Base-by-base conservation (phyloP, 2,888 invertebrate genomes). In the Trichogramma dendrolimi region DNA sequence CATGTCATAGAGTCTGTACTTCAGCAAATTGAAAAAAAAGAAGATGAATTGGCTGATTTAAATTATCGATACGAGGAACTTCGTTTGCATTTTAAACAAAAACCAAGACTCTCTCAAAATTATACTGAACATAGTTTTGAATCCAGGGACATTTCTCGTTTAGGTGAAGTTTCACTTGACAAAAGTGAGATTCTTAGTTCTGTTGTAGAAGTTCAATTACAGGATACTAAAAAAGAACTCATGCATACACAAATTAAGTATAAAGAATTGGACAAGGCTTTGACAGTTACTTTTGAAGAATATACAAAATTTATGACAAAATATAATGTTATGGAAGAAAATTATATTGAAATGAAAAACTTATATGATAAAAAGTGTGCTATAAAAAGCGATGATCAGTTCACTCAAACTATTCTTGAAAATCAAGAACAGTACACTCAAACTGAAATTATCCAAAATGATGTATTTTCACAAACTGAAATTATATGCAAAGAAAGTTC, bases 121-220 rank as follows among this genome's bases (percentile, higher is more conserved):
- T 75, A 78, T 14, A 27, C 1, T 27, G 27, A 27, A 27, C 70
- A 72, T 42, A 79, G 78, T 63, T 75, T 76, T 55, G 78, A 79
- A 55, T 62, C 69, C 4, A 60, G 57, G 14, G 42, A 11, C 38
- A 49, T 65, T 1, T 52, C 60, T 46, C 43, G 55, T 8, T 41
- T 52, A 47, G 43, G 62, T 40, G 51, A 58, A 14, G 11, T 51
- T 2, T 69, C 70, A 2, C 56, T 75, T 0, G 74, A 74, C 55
- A 68, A 50, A 46, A 74, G 73, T 54, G 79, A 78, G 67, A 67
- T 67, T 55, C 55, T 79, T 11, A 76, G 77, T 67, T 72, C 77
- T 38, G 73, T 78, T 27, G 69, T 79, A 43, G 76, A 76, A 14
- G 76, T 80, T 49, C 75, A 82, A 69, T 68, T 81, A 4, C 75